phyloP scores from a whole-genome alignment of 2,888 invertebrate species.

The Nomada fucata region DNA sequence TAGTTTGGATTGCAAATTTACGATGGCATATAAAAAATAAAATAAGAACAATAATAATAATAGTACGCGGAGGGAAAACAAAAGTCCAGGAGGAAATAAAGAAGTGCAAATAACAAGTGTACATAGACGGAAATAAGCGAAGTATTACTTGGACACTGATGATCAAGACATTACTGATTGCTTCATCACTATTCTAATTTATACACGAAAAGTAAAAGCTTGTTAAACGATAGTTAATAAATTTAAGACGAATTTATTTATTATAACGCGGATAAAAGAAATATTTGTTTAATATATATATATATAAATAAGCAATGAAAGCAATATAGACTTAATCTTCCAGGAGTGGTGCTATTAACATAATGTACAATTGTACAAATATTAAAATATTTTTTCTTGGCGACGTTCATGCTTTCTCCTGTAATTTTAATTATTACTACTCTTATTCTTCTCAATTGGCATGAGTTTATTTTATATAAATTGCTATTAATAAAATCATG shows the following conservation, averaged over 20 bases:
- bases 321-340: constrained; percentile 24
- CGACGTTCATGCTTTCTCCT: constrained; percentile 13
- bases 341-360: constrained; percentile 33
- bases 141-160: constrained; percentile 4
- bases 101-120: constrained; percentile 16
- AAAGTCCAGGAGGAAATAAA: not conserved
- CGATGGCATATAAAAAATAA: not conserved
- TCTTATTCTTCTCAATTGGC: constrained; percentile 7
- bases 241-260: constrained; percentile 26
- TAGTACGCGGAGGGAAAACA: not conserved
- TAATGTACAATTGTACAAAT: constrained; percentile 15
- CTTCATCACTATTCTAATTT: constrained; percentile 5
- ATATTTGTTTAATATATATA: not conserved
- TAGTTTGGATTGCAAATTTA: not conserved
- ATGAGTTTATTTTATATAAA: constrained; percentile 26
- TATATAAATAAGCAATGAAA: constrained; percentile 12
- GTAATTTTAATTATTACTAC: constrained; percentile 19
- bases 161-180: constrained; percentile 15
- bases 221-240: constrained; percentile 15
- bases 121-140: not conserved
- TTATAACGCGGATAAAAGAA: constrained; percentile 12
- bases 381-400: constrained; percentile 15
- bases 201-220: constrained; percentile 13
- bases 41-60: not conserved
- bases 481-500: constrained; percentile 24